Evolutionary conservation across 2,797 vertebrate genomes (phyloP), one percentile per base, ranked within the genome.

Genomic region (Vultur gryphus): DNA sequence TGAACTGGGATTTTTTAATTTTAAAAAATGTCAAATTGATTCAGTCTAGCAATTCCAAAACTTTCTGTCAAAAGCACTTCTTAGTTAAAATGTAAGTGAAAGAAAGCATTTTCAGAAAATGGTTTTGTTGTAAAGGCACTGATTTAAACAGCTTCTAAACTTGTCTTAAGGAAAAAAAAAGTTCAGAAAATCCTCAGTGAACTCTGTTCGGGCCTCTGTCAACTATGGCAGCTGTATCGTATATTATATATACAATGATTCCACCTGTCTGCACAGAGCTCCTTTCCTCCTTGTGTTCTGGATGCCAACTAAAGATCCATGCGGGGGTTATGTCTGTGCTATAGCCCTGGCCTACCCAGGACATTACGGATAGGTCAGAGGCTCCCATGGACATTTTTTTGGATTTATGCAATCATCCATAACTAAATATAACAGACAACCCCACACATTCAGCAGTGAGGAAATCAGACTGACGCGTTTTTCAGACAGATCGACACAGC

Each of bases 321-420:
- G 0, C 0, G 4, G 31, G 26, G 25, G 33, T 44, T 24, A 24
- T 4, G 1, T 33, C 46, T 41, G 11, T 61, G 54, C 31, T 61
- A 17, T 31, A n/a, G 48, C 20, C 20, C 37, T 62, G 73, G 24
- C 52, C 64, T 61, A 59, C 24, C 13, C 48, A 51, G 37, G 48
- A 26, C 5, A 2, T 29, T 62, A 76, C 12, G 31, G 28, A 16
- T 15, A 52, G 10, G 48, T 9, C 23, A 71, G 37, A 46, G 24
- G 12, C 13, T 66, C 28, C 67, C 62, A 26, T 12, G 24, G 44
- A 31, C 9, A 9, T 35, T 19, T 61, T 61, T 46, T 71, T 10
- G 13, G n/a, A 44, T 77, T 77, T 57, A 48, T 1, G 2, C 23
- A 57, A 7, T 41, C 43, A 29, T 37, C 41, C 46, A 12, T 44